Evolutionary conservation across 2,888 invertebrate genomes (phyloP).

Genomic region (Cenopis cana): DNA sequence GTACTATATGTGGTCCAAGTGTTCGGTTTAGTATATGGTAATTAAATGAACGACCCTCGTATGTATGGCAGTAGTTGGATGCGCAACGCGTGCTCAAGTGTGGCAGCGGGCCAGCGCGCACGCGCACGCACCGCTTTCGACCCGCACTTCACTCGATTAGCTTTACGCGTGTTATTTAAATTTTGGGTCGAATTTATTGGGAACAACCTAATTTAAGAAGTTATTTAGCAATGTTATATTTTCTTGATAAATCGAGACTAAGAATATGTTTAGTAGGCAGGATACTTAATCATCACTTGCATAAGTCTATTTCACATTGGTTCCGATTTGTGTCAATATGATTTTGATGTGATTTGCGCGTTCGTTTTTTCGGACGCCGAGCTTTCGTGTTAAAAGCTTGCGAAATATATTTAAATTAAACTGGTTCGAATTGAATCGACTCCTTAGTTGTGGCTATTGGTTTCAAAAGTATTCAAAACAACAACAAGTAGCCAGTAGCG

Average conservation of each 20-base stretch:
- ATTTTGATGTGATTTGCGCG: not conserved
- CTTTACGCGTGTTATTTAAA: conserved; percentile 12
- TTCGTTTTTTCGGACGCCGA: too few relatives aligned
- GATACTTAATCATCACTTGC: not conserved
- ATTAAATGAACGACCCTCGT: conserved; percentile 27
- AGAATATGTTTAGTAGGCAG: not conserved
- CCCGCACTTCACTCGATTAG: conserved; percentile 16
- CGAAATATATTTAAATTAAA: not conserved
- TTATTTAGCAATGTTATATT: not conserved
- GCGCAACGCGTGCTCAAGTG: conserved; percentile 52
- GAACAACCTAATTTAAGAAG: not conserved
- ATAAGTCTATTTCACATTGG: too few relatives aligned
- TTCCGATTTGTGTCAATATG: not conserved
- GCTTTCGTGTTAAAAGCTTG: too few relatives aligned
- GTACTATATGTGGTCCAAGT: not conserved
- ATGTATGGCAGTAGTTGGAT: conserved; percentile 46
- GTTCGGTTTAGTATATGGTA: conserved; percentile 8
- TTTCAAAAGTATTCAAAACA: not conserved
- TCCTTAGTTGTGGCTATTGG: not conserved
- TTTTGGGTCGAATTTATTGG: not conserved
- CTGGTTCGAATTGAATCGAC: not conserved
- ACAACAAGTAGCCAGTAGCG: not conserved
- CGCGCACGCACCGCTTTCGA: conserved; percentile 32
- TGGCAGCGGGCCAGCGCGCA: conserved; percentile 52
- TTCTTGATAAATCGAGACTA: not conserved